Percentiles rank a stretch among this genome's conserved stretches.
Evolutionary conservation across 2,797 vertebrate species (phyloP).

Genomic region (Anolis apletophallus): DNA sequence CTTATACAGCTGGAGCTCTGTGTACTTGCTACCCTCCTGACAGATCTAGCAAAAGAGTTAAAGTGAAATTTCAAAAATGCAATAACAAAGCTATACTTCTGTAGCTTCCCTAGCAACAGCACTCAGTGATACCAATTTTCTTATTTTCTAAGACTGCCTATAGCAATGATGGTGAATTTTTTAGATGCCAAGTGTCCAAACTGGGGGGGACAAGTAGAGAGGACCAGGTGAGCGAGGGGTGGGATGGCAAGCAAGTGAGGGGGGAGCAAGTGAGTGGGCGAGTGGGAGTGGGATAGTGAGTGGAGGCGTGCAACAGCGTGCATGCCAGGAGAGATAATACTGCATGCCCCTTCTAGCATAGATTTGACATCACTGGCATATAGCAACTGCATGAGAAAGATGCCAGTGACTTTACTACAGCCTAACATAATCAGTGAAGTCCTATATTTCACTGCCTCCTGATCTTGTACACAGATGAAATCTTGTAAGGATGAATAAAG

Average conservation of each 20-base stretch:
- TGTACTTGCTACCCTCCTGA: not conserved
- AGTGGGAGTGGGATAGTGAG: no score
- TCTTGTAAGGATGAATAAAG: not conserved
- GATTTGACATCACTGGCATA: no score
- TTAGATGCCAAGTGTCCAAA: no score
- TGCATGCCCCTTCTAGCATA: no score
- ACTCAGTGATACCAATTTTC: not conserved
- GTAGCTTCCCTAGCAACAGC: conserved; percentile 4
- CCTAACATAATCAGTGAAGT: not conserved
- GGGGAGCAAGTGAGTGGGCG: no score
- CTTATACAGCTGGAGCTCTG: conserved; percentile 1
- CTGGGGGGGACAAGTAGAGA: no score
- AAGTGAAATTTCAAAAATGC: conserved; percentile 2
- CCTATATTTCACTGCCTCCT: not conserved
- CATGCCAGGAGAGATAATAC: no score
- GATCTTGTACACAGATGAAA: not conserved
- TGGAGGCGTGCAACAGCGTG: no score
- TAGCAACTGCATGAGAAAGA: conserved; percentile 10
- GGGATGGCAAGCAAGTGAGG: no score
- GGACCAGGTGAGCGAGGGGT: no score
- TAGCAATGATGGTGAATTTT: no score
- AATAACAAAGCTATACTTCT: not conserved
- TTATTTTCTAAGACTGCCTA: not conserved
- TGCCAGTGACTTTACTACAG: not conserved
- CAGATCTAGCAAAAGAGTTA: not conserved